Conservation (phyloP, 2,113 vertebrate genomes). For the Stigmatopora nigra region DNA sequence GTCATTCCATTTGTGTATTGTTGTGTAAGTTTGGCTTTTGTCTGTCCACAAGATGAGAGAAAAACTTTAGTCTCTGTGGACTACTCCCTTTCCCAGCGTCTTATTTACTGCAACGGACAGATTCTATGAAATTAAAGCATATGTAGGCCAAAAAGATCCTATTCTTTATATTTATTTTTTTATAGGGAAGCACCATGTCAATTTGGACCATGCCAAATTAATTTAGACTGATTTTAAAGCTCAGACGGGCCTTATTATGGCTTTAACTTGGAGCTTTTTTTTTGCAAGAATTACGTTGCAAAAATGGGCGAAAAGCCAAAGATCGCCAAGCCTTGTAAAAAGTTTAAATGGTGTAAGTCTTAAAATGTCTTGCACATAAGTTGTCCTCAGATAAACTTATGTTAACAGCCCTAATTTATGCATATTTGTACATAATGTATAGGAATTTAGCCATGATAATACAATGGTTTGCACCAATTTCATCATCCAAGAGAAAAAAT, state of each 20-base stretch:
- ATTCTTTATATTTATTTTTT: no score
- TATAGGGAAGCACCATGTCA: background rate
- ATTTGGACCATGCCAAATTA: background rate
- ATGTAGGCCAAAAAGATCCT: background rate
- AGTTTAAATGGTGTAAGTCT: background rate
- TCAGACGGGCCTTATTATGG: background rate
- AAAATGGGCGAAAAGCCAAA: background rate
- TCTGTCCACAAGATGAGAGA: slow-evolving; percentile 9
- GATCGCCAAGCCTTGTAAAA: background rate
- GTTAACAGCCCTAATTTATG: no score
- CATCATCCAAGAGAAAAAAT: no score
- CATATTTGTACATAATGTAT: no score
- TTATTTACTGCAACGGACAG: slow-evolving; percentile 2
- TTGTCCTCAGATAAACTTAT: no score
- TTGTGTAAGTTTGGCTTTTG: slow-evolving; percentile 4
- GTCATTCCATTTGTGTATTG: slow-evolving; percentile 2
- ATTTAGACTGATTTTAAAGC: background rate
- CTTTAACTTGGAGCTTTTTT: background rate
- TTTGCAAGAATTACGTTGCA: background rate
- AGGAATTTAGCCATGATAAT: no score
- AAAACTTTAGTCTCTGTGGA: background rate
- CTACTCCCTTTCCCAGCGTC: background rate
- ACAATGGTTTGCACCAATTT: no score
- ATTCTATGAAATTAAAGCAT: background rate
- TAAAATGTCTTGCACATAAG: no score